These are phyloP conservation scores for Austrolebias charrua DNA, from an alignment of 2,797 vertebrate species.

Conservation along the genomic window DNA sequence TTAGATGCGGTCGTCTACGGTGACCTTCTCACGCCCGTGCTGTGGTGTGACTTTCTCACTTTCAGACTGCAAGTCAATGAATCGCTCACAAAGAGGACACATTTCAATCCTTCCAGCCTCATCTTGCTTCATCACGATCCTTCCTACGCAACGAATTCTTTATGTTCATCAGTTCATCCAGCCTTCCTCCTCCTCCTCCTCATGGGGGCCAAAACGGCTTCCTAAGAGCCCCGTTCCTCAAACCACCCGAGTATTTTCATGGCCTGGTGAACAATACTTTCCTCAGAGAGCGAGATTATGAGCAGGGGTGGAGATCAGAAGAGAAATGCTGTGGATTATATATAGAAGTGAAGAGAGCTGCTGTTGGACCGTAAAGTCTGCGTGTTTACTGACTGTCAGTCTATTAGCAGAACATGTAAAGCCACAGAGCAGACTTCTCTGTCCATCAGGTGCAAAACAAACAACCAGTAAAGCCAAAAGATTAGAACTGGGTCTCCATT, in stretches of 20 bases:
- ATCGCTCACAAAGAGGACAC: slow-evolving; percentile 32
- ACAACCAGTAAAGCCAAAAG: slow-evolving; percentile 42
- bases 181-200: neutral
- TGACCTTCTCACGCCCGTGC: slow-evolving; percentile 30
- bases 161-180: slow-evolving; percentile 28
- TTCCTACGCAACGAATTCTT: slow-evolving; percentile 21
- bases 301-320: slow-evolving; percentile 32
- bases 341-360: slow-evolving; percentile 67
- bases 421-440: slow-evolving; percentile 44
- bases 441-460: slow-evolving; percentile 59
- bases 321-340: slow-evolving; percentile 57
- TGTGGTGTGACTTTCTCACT: slow-evolving; percentile 23
- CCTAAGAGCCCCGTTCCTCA: slow-evolving; percentile 23
- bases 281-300: slow-evolving; percentile 36
- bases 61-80: slow-evolving; percentile 41
- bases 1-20: slow-evolving; percentile 14
- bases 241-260: slow-evolving; percentile 44
- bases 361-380: slow-evolving; percentile 36
- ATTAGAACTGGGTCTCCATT: slow-evolving; percentile 22
- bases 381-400: slow-evolving; percentile 30
- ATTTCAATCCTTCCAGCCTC: slow-evolving; percentile 14
- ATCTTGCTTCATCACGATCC: neutral
- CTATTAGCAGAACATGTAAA: slow-evolving; percentile 45
- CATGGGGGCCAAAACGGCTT: slow-evolving; percentile 32
- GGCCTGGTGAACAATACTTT: slow-evolving; percentile 63